These are phyloP conservation scores for Thermophis baileyi DNA, from an alignment of 2,113 vertebrate genomes.

Conservation along the genomic window DNA sequence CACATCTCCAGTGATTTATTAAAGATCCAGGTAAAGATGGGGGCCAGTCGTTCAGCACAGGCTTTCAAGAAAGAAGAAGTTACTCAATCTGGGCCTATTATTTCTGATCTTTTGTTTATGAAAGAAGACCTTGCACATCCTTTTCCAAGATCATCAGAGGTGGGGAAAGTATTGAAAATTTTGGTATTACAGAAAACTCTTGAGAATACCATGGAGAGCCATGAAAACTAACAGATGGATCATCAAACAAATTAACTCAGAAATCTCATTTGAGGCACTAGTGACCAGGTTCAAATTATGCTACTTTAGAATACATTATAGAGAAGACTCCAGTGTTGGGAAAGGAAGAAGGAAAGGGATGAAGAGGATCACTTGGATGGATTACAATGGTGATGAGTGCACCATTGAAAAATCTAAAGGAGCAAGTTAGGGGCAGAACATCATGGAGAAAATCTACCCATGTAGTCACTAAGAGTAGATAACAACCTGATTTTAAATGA, in stretches of 20 bases:
- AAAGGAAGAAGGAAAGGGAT: background rate
- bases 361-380: background rate
- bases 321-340: background rate
- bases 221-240: background rate
- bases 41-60: background rate
- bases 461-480: background rate
- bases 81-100: background rate
- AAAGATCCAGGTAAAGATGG: background rate
- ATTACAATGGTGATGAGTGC: background rate
- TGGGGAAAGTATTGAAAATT: background rate
- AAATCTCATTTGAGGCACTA: background rate
- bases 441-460: background rate
- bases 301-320: background rate
- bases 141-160: background rate
- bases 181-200: background rate
- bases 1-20: background rate
- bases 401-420: background rate
- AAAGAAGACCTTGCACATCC: background rate
- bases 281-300: background rate
- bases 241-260: background rate
- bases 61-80: background rate
- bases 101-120: background rate
- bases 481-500: background rate
- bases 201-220: background rate
- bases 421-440: background rate